Base-by-base conservation (phyloP, 1,140 invertebrate species). In the Caenorhabditis remanei region DNA sequence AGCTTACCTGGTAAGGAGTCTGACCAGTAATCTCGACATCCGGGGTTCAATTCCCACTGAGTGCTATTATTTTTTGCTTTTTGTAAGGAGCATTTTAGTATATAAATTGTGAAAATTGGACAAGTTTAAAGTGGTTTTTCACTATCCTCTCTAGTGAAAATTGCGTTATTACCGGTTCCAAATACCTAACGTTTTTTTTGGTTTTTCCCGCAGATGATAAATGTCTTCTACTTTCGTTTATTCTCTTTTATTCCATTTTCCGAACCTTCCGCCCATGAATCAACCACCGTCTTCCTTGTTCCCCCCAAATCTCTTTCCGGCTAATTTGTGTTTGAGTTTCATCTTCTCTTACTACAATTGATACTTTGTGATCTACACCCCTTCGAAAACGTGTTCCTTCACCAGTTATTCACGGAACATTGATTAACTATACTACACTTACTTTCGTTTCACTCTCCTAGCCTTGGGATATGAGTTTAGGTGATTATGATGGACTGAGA, bases 361-460 rank as follows among this genome's bases (percentile, higher is more conserved):
- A 71, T 71, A 71, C 67, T 40, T 9, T 21, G 21, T 40, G 9
- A 40, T 9, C 63, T 9, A 9, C 63, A 13, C 9, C 1, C 1
- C 14, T 61, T 2, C 1, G 6, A 46, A 46, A 71, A 71, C 67
- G 40, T 71, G 67, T 71, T 71, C 67, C 19, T 40, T 41, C 32
- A 1, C 32, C 32, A 32, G 11, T 71, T 71, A 46, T 71, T 71
- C 43, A 71, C 67, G 67, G 67, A 71, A 71, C 67, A 46, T 71
- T 71, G 67, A 48, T 71, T 8, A 16, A 46, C 67, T 48, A 53
- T 48, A 43, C 67, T 48, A 5, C 14, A 71, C 43, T 46, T 46
- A 48, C 67, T 32, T n/a, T 71, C 16, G 32, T 32, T 46, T 46
- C 41, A 14, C 41, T 71, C 40, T 65, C 32, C 40, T 8, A 16